These are phyloP conservation scores for Acanthiza pusilla DNA, from an alignment of 2,797 vertebrate species.

Conservation along the genomic window DNA sequence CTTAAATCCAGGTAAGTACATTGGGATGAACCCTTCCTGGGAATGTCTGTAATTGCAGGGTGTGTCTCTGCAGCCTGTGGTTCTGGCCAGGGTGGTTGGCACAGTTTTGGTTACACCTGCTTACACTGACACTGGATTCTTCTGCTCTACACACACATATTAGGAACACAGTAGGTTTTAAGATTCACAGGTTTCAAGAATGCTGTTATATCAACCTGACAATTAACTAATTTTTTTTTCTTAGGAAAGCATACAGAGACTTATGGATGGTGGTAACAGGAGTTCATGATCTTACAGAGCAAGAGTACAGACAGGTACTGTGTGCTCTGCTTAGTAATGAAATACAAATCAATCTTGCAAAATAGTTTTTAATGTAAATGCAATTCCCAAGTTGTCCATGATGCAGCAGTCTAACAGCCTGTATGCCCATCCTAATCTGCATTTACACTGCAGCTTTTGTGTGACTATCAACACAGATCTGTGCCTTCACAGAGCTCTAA, in stretches of 20 bases:
- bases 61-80: background rate
- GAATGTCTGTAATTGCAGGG: background rate
- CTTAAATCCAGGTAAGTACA: constrained; percentile 19
- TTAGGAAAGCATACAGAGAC: background rate
- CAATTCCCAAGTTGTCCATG: background rate
- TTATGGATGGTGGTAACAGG: constrained; percentile 43
- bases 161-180: background rate
- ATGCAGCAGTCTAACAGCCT: background rate
- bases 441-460: background rate
- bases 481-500: background rate
- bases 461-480: background rate
- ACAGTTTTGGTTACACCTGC: background rate
- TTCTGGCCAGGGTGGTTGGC: background rate
- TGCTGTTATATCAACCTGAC: background rate
- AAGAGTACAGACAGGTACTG: constrained; percentile 40
- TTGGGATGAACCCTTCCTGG: background rate
- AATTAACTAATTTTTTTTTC: background rate
- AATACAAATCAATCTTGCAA: background rate
- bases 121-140: background rate
- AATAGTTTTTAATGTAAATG: background rate
- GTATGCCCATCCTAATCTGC: background rate
- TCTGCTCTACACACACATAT: background rate
- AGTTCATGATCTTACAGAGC: constrained; percentile 31
- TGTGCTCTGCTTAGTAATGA: background rate
- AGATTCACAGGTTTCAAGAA: background rate